phyloP scores from a whole-genome alignment of 92 coral and sea anemone species.

The Heteractis magnifica region DNA sequence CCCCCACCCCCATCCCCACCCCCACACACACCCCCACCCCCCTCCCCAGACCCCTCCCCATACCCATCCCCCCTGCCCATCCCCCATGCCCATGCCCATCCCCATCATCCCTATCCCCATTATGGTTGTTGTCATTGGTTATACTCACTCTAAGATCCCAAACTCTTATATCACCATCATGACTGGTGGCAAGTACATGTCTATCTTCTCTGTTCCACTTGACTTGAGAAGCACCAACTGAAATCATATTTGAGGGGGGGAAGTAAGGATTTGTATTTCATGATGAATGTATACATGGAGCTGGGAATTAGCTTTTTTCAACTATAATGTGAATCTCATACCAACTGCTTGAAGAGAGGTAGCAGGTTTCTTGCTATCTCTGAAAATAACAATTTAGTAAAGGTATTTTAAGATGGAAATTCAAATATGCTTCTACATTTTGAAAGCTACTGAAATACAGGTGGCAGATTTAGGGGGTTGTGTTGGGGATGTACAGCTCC shows the following conservation, averaged over 20 bases:
- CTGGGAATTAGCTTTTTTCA: background rate
- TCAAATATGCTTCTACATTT: no score
- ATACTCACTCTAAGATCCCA: conserved; percentile 94
- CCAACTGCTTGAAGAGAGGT: conserved; percentile 85
- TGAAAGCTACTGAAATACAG: no score
- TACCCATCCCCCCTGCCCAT: background rate
- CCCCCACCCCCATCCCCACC: background rate
- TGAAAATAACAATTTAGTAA: conserved; percentile 10
- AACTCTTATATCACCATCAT: conserved; percentile 95
- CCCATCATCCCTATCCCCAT: background rate
- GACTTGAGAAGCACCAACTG: conserved; percentile 98
- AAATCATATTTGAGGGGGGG: no score
- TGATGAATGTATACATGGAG: background rate
- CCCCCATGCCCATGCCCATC: background rate
- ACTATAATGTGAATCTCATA: conserved; percentile 15
- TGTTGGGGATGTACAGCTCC: no score
- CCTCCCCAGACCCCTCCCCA: background rate
- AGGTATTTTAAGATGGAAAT: no score
- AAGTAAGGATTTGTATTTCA: background rate
- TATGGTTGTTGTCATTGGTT: background rate
- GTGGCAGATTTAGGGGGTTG: no score
- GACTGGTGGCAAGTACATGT: conserved; percentile 95
- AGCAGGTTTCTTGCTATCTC: conserved; percentile 93
- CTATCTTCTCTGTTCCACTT: conserved; percentile 92
- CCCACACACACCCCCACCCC: background rate